phyloP scores from a whole-genome alignment of 2,113 vertebrate genomes.

The Boleophthalmus pectinirostris region DNA sequence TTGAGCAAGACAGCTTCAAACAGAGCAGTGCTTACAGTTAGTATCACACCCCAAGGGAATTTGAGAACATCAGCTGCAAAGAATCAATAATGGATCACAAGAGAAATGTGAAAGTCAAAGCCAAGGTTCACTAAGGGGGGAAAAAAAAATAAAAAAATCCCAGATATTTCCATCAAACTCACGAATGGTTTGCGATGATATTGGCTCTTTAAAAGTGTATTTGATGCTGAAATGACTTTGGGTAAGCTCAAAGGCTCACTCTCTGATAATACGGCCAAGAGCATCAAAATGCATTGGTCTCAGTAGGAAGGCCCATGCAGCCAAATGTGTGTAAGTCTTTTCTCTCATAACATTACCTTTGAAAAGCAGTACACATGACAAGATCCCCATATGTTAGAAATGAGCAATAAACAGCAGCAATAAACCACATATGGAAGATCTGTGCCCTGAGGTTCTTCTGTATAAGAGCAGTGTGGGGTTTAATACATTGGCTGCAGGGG shows the following conservation, averaged over 20 bases:
- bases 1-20: no score
- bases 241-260: slow-evolving; percentile 2
- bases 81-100: no score
- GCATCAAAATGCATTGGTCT: slow-evolving; percentile 59
- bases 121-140: neutral
- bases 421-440: slow-evolving; percentile 66
- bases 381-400: slow-evolving; percentile 51
- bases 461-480: slow-evolving; percentile 47
- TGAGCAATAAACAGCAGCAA: slow-evolving; percentile 47
- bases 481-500: slow-evolving; percentile 57
- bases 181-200: slow-evolving; percentile 16
- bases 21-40: no score
- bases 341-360: slow-evolving; percentile 36
- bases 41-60: no score
- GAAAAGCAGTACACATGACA: slow-evolving; percentile 56
- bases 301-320: slow-evolving; percentile 34
- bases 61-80: no score
- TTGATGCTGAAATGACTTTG: slow-evolving; percentile 32
- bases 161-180: slow-evolving; percentile 3
- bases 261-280: slow-evolving; percentile 33
- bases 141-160: neutral
- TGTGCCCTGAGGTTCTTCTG: slow-evolving; percentile 59
- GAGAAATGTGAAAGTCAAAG: no score
- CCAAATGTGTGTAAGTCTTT: slow-evolving; percentile 21
- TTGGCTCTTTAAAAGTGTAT: slow-evolving; percentile 35